Evolutionary conservation across 2,888 invertebrate genomes (phyloP), one percentile per base, ranked within the genome.

Genomic region (Neuroscelio doddi): DNA sequence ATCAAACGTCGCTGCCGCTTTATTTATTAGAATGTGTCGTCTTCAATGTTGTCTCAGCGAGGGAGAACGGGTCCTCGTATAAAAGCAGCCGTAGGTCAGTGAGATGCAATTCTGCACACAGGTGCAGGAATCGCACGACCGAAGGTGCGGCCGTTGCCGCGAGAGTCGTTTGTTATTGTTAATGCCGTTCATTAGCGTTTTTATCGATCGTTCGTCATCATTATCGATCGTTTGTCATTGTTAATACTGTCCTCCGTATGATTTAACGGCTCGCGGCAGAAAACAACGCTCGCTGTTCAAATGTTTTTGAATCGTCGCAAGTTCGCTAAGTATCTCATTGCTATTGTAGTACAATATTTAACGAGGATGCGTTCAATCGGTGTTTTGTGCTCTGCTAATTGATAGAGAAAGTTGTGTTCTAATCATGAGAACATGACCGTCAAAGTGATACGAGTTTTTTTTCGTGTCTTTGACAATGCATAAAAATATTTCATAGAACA

Each of bases 141-240:
- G 41, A 50, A 55, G 55, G 59, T 52, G 61, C 62, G 52, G 62
- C 52, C 55, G 51, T 47, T 21, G 39, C 36, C 41, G 29, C 52
- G 26, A 24, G 15, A 29, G 44, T 51, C 67, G 63, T 64, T 63
- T 55, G 58, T 67, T 58, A 67, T 24, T 16, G 47, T n/a, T 55
- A 27, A 55, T 51, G 66, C 41, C 53, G 53, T 64, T 68, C 52
- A 68, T 68, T 64, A 53, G 61, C 57, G 53, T 24, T 56, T 50
- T 64, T 57, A 52, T 53, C 52, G 56, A 44, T 34, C 52, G 49
- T 61, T 68, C 56, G 36, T 64, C 67, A 68, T 64, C 67, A 58
- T 68, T 68, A 68, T 64, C 63, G 64, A 64, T 68, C 67, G 59
- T 57, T 64, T 61, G 61, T 61, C 63, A 59, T 49, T 15, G 49